Conservation (phyloP, 2,888 invertebrate genomes). For the Bombylius major region DNA sequence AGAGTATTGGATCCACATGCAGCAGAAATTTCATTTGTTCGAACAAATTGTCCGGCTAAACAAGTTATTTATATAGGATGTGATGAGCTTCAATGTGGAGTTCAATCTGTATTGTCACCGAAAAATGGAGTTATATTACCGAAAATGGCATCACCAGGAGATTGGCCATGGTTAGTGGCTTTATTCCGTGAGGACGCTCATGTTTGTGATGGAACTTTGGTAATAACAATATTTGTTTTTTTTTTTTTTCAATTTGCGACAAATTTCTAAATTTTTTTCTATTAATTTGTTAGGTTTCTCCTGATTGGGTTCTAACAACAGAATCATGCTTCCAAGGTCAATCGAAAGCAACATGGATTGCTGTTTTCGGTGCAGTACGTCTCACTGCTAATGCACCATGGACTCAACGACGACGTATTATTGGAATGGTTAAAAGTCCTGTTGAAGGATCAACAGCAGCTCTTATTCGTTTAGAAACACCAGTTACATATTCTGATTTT, state of each 20-base stretch:
- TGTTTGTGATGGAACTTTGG: conserved; percentile 76
- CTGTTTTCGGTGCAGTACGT: conserved; percentile 62
- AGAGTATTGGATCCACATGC: conserved; percentile 71
- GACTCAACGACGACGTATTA: conserved; percentile 72
- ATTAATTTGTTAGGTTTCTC: conserved; percentile 36
- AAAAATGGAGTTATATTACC: conserved; percentile 39
- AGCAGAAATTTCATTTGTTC: conserved; percentile 66
- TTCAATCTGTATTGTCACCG: conserved; percentile 43
- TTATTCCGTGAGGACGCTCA: conserved; percentile 72
- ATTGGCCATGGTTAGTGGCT: conserved; percentile 89
- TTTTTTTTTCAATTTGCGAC: too few species aligned
- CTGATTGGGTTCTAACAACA: conserved; percentile 75
- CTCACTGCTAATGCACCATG: conserved; percentile 70
- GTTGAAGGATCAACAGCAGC: conserved; percentile 81
- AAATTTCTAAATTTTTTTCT: not conserved
- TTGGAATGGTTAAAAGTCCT: conserved; percentile 80
- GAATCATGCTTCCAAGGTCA: conserved; percentile 82
- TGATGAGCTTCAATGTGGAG: conserved; percentile 60
- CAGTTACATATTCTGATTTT: conserved; percentile 65
- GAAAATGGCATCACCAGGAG: conserved; percentile 65
- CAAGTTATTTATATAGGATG: conserved; percentile 72
- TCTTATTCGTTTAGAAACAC: conserved; percentile 63
- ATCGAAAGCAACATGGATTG: conserved; percentile 78
- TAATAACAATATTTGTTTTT: conserved; percentile 24
- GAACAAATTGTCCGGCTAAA: conserved; percentile 59